Evolutionary conservation across 2,797 vertebrate species (phyloP), one percentile per base, ranked within the genome.

Genomic region (Morelia viridis): DNA sequence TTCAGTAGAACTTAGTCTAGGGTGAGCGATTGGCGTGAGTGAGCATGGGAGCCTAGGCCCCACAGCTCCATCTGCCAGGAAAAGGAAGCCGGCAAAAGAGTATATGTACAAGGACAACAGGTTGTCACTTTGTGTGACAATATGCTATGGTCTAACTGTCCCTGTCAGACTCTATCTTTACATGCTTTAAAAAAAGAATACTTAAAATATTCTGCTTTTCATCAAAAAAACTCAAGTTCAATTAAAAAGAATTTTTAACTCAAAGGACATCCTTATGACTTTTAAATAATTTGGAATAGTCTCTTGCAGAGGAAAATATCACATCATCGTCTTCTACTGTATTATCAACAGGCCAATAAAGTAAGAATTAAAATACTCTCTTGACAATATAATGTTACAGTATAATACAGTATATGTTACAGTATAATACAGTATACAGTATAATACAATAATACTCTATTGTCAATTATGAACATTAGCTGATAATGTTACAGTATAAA

Each of bases 1-100:
- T 92, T 92, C 58, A 88, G 3, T 58, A 1, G 11, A 87, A 87
- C 58, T 92, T 90, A 90, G 89, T n/a, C 87, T 92, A 41, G 68
- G 80, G 85, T 57, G 87, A 87, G 68, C 80, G 50, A 83, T 76
- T 87, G 31, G 31, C 60, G 85, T 57, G 60, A 71, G 89, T 17
- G 35, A 57, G n/a, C 58, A 53, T 58, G n/a, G 80, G 13, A 46
- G 60, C 9, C 46, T 87, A 87, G 24, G 11, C 58, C 89, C 41
- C 92, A 90, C 87, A 58, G 11, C 31, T 53, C 11, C 61, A 93
- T 65, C 58, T 94, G 80, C 93, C 85, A 92, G 87, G 87, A 92
- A 62, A 65, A 2, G 13, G 94, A 15, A 26, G 26, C 58, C 92
- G 64, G 0, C 61, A 88, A 90, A 88, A 89, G 56, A 86, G 1